A percentile compares a stretch with the other conserved stretches of the same genome.
These are phyloP conservation scores for Bufo gargarizans DNA, from an alignment of 2,113 vertebrate genomes.

Conservation along the genomic window DNA sequence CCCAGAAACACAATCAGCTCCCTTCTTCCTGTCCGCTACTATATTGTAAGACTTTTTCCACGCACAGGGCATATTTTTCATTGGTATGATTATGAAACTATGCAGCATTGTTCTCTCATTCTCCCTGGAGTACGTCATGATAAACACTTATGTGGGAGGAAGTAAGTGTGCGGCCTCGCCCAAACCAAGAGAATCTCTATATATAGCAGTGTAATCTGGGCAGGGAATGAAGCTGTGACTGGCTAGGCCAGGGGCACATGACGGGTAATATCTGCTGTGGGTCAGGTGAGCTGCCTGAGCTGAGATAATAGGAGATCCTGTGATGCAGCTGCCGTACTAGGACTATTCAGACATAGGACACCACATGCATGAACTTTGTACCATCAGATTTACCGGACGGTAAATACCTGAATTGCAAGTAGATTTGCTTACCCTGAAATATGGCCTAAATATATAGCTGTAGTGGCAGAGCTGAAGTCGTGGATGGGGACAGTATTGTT, in stretches of 20 bases:
- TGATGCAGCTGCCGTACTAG: background rate
- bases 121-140: background rate
- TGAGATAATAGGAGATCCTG: background rate
- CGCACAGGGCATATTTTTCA: background rate
- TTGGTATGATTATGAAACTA: background rate
- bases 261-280: background rate
- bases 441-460: background rate
- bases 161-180: background rate
- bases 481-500: background rate
- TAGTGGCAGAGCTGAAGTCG: background rate
- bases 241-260: too few species aligned
- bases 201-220: slow-evolving; percentile 49
- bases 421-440: too few species aligned
- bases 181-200: slow-evolving; percentile 14
- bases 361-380: background rate
- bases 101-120: background rate
- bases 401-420: background rate
- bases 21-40: background rate
- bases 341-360: background rate
- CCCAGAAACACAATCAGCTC: background rate
- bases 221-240: slow-evolving; percentile 18
- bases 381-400: background rate
- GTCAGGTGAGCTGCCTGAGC: background rate
- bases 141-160: background rate
- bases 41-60: too few species aligned